These are phyloP conservation scores for Ia io DNA, from an alignment of 2,113 vertebrate species.

Conservation along the genomic window DNA sequence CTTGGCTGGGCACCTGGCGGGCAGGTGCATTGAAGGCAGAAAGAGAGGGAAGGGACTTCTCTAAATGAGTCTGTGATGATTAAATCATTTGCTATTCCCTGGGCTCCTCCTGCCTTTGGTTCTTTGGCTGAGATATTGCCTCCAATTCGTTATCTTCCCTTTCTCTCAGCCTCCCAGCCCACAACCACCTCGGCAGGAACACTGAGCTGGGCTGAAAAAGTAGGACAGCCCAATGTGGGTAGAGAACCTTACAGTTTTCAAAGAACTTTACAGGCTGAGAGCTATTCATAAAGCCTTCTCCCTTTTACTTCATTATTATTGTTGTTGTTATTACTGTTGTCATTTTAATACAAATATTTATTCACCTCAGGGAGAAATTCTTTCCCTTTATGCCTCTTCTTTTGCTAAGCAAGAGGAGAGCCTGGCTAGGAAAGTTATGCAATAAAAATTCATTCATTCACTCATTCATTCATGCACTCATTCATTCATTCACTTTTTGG, in stretches of 20 bases:
- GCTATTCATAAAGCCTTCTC: not conserved
- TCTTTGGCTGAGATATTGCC: not conserved
- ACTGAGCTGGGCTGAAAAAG: not conserved
- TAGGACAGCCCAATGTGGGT: not conserved
- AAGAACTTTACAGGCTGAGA: not conserved
- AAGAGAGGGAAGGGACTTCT: not conserved
- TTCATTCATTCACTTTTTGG: not conserved
- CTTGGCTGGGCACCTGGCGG: not conserved
- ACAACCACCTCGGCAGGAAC: not conserved
- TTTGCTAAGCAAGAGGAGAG: not conserved
- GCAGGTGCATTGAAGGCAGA: constrained; percentile 28
- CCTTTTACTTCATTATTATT: not conserved
- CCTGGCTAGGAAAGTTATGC: not conserved
- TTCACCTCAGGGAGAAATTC: not conserved
- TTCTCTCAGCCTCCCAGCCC: not conserved
- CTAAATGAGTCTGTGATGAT: not conserved
- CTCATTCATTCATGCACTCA: too few species aligned
- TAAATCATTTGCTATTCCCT: constrained; percentile 16
- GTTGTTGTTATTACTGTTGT: not conserved
- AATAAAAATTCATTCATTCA: not conserved
- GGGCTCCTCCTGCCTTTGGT: not conserved
- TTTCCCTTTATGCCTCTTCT: not conserved
- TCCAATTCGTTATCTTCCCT: not conserved
- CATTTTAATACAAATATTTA: not conserved
- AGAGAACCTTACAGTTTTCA: not conserved